Base-by-base conservation (phyloP, 1,140 invertebrate species). In the Meteorus sp. region DNA sequence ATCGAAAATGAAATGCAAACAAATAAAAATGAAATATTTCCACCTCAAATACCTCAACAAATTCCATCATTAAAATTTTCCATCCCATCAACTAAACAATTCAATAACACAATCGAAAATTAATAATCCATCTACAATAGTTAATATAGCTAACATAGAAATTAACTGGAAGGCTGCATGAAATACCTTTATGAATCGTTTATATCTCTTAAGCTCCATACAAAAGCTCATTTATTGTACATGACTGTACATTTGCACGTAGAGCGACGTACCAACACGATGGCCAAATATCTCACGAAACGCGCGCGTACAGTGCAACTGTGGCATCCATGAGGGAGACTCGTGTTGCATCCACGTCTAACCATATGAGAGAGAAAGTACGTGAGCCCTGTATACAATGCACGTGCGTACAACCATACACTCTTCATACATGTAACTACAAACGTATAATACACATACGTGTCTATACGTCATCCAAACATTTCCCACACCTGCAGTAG, bases 211-310 rank as follows among this genome's bases (percentile, higher is more conserved):
- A 47, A 52, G 15, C 31, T 22, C 11, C 15, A 52, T 52, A 52
- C 29, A 50, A 52, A 52, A 37, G 27, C 31, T 20, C 7, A 5
- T 11, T n/a, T 39, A n/a, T 2, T 15, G 35, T 58, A n/a, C n/a
- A 43, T 41, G 56, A 58, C 44, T 47, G 29, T 37, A 45, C 41
- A 56, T 56, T 56, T 44, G 47, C 47, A 58, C 56, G 47, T 51
- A 37, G 33, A 53, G 31, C n/a, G 27, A n/a, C 43, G 43, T 25
- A 48, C 55, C 55, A 56, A 27, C 44, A 56, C 45, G 55, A 17
- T 48, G 44, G 44, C 44, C 31, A 48, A 56, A 56, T 56, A 56
- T 56, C 55, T 56, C 55, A 56, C 39, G 35, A 33, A 33, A 51
- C 45, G 15, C 15, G 15, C 15, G 13, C 13, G 15, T 13, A n/a